phyloP scores from a whole-genome alignment of 2,797 vertebrate genomes.

The Trachops cirrhosus region DNA sequence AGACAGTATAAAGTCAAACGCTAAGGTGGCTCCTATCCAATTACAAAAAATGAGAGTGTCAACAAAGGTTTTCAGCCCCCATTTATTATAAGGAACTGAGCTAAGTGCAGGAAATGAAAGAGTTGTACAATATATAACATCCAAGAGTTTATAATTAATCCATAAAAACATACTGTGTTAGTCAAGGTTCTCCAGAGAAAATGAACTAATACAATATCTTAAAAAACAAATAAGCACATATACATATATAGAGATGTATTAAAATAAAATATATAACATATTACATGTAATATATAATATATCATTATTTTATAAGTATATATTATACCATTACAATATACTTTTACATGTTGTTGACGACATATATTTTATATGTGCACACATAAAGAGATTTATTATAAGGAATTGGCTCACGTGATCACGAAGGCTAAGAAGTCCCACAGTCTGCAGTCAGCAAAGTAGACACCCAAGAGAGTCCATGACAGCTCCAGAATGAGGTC shows the following conservation, averaged over 20 bases:
- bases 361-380: background rate
- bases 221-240: background rate
- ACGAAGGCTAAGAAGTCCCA: background rate
- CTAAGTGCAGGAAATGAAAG: background rate
- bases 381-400: background rate
- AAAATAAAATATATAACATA: background rate
- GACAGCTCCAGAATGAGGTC: background rate
- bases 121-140: background rate
- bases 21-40: background rate
- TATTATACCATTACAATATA: background rate
- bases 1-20: slow-evolving; percentile 35
- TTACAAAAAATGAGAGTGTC: background rate
- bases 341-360: background rate
- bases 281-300: background rate
- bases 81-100: slow-evolving; percentile 11
- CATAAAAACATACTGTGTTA: background rate
- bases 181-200: background rate
- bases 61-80: background rate
- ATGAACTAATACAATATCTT: background rate
- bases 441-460: background rate
- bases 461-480: background rate
- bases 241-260: background rate
- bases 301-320: background rate
- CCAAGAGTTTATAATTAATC: slow-evolving; percentile 31
- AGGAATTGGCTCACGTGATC: background rate